Evolutionary conservation across 2,113 vertebrate species (phyloP).

Genomic region (Baryphthengus martii): DNA sequence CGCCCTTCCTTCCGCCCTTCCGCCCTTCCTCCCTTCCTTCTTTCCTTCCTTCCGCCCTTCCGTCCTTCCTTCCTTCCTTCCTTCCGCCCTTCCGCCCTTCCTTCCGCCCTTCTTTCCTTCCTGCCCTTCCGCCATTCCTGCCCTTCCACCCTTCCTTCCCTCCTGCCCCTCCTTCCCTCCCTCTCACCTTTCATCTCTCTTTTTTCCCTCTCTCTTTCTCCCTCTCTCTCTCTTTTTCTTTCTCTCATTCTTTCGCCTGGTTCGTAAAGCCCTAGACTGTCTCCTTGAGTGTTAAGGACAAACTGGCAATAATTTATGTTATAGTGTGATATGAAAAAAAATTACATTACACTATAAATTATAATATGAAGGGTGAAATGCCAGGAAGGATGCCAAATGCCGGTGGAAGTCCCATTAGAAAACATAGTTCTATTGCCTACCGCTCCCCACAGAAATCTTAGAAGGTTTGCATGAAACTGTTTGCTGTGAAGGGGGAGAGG

Average conservation of each 20-base stretch:
- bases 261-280: constrained; percentile 51
- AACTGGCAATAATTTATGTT: constrained; percentile 79
- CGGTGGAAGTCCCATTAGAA: constrained; percentile 72
- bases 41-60: neutral
- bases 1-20: neutral
- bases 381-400: constrained; percentile 69
- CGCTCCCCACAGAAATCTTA: constrained; percentile 64
- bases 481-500: neutral
- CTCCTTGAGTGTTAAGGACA: constrained; percentile 79
- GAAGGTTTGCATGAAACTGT: constrained; percentile 10
- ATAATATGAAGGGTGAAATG: constrained; percentile 73
- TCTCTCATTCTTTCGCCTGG: neutral
- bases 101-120: neutral
- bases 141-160: neutral
- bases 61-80: neutral
- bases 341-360: constrained; percentile 77
- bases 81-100: neutral
- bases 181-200: too few relatives aligned
- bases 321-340: constrained; percentile 68
- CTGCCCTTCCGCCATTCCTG: neutral
- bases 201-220: neutral
- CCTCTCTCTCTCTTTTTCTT: neutral
- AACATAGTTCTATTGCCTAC: constrained; percentile 62
- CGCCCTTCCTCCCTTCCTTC: neutral
- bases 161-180: neutral